These are phyloP conservation scores for Scomber colias DNA, from an alignment of 2,113 vertebrate species.

Conservation along the genomic window DNA sequence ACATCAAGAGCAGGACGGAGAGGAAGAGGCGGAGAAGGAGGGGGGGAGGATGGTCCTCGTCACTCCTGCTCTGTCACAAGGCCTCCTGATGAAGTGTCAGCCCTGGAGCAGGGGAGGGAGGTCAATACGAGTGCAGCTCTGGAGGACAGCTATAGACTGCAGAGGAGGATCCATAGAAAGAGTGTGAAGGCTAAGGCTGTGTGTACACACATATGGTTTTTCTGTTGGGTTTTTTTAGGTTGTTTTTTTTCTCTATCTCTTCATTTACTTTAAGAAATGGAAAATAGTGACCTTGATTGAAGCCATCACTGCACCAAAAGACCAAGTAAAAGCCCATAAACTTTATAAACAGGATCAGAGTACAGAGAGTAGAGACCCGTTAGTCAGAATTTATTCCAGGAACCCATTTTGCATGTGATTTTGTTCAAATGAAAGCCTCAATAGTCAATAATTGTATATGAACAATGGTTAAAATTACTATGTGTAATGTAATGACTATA, in stretches of 20 bases:
- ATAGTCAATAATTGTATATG: no score
- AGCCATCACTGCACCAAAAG: neutral
- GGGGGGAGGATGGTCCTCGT: constrained; percentile 43
- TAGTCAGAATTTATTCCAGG: no score
- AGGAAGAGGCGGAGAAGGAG: constrained; percentile 29
- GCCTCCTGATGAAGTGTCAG: constrained; percentile 69
- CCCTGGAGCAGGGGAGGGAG: constrained; percentile 50
- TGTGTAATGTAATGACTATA: no score
- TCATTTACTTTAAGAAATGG: neutral
- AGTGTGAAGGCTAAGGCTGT: neutral
- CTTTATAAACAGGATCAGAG: no score
- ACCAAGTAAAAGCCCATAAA: neutral
- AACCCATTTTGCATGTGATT: no score
- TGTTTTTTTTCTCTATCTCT: neutral
- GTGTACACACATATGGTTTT: neutral
- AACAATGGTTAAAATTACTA: no score
- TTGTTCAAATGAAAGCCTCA: no score
- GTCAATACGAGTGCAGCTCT: constrained; percentile 53
- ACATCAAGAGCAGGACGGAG: constrained; percentile 59
- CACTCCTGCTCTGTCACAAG: constrained; percentile 62
- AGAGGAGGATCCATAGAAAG: neutral
- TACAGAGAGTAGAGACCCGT: no score
- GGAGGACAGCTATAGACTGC: constrained; percentile 14
- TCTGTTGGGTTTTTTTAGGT: neutral
- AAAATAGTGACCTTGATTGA: neutral